Evolutionary conservation across 30 jellyfish, hydroid and myxozoan species (phyloP), one percentile per base, ranked within the genome.

Genomic region (Clytia hemisphaerica): DNA sequence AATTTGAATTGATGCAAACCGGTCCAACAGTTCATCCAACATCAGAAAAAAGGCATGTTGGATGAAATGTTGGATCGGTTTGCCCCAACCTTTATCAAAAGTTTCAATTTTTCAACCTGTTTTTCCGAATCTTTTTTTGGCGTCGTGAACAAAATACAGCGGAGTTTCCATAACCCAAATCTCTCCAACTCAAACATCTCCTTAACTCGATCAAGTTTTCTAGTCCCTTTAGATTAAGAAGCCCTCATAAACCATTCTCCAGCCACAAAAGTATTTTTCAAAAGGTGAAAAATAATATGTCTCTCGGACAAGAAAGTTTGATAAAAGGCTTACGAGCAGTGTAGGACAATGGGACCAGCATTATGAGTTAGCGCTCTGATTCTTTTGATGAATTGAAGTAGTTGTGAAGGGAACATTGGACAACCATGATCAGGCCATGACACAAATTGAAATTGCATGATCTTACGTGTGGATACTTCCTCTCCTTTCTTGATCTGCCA

Each of bases 371-470:
- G 24, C 9, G 72, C 55, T 45, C 90, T 66, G 16, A 88, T 77
- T 29, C 94, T 61, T 45, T 73, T 78, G n/a, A 88, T 65, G 58
- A 88, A 88, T 44, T 88, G 97, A 51, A 88, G 37, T 0, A 88
- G 85, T 21, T 85, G 89, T 10, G 94, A 74, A 0, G 95, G 83
- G 66, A 71, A 88, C 59, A 73, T 94, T 38, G 97, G 97, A 6
- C 80, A 94, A 28, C 97, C 97, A 37, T 79, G 94, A 57, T 88
- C 97, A 6, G 97, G 97, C 97, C 97, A 88, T 2, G 90, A 79
- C 25, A 84, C 67, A 61, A 80, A 88, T 67, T 88, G 97, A 67
- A 51, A 88, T 30, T 88, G 97, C 0, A 85, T 88, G 25, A 88
- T 93, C 24, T 44, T 66, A 36, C 97, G 73, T 27, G 97, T 34